Conservation (phyloP, 1,140 invertebrate genomes). For the Ceratina australensis region DNA sequence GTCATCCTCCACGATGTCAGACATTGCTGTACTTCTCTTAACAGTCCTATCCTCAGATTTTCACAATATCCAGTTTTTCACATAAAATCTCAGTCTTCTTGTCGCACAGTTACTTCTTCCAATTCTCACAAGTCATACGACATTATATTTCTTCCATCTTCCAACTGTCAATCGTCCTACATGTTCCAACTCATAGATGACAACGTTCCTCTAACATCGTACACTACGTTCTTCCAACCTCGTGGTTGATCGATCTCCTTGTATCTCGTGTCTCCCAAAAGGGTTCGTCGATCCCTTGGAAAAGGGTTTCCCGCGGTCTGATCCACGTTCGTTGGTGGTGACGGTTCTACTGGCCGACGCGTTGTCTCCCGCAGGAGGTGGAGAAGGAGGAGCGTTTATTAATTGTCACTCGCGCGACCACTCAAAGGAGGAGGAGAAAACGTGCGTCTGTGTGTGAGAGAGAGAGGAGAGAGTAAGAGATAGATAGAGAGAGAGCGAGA, state of each 20-base stretch:
- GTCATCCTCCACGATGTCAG: conserved; percentile 57
- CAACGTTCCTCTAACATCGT: background rate
- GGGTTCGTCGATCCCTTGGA: background rate
- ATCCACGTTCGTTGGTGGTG: conserved; percentile 8
- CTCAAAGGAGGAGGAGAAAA: conserved; percentile 36
- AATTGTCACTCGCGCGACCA: conserved; percentile 58
- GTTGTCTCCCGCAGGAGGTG: background rate
- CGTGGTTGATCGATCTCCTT: background rate
- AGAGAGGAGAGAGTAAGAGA: no score
- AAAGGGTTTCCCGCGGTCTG: background rate
- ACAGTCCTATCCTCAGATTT: background rate
- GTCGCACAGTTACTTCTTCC: background rate
- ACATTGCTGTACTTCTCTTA: conserved; percentile 1
- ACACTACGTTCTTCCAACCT: background rate
- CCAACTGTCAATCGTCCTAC: background rate
- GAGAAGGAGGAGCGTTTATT: conserved; percentile 41
- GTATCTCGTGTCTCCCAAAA: background rate
- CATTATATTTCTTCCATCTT: background rate
- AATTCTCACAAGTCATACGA: background rate
- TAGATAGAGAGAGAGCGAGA: no score
- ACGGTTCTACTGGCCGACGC: conserved; percentile 19
- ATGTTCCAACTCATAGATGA: background rate
- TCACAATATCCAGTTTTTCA: background rate
- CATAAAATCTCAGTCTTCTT: background rate
- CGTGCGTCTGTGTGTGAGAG: no score